These are phyloP conservation scores for Anguilla obscura DNA, from an alignment of 2,797 vertebrate genomes.

Conservation along the genomic window DNA sequence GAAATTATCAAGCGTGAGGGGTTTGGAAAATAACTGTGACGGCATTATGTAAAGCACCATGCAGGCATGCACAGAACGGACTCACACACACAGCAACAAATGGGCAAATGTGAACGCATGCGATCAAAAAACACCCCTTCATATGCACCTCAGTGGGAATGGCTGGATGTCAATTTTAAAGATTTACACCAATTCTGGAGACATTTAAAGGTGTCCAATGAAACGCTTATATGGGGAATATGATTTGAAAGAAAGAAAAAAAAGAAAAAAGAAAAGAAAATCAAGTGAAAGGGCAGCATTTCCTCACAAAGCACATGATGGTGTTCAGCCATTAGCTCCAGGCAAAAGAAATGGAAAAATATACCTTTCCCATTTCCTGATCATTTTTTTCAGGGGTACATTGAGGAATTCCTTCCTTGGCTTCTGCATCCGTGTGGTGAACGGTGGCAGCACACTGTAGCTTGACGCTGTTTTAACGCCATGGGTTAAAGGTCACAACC, in stretches of 20 bases:
- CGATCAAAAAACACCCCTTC: background rate
- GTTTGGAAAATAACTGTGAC: background rate
- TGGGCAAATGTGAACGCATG: background rate
- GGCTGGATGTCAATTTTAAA: background rate
- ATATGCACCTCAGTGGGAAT: background rate
- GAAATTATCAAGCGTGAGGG: background rate
- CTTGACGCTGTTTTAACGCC: background rate
- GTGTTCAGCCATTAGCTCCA: background rate
- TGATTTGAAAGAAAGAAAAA: background rate
- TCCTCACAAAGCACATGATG: background rate
- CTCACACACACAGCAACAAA: background rate
- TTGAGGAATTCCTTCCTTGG: background rate
- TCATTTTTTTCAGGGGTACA: background rate
- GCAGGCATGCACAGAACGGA: background rate
- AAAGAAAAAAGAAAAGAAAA: background rate
- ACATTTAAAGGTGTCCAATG: background rate
- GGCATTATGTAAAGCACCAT: background rate
- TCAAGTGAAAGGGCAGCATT: background rate
- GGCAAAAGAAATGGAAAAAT: background rate
- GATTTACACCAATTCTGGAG: background rate
- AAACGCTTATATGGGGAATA: background rate
- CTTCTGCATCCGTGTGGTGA: background rate
- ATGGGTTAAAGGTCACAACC: conserved; percentile 8
- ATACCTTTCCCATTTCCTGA: conserved; percentile 6
- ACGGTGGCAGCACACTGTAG: background rate